Evolutionary conservation across 2,797 vertebrate genomes (phyloP), one percentile per base, ranked within the genome.

Genomic region (Bucorvus abyssinicus): DNA sequence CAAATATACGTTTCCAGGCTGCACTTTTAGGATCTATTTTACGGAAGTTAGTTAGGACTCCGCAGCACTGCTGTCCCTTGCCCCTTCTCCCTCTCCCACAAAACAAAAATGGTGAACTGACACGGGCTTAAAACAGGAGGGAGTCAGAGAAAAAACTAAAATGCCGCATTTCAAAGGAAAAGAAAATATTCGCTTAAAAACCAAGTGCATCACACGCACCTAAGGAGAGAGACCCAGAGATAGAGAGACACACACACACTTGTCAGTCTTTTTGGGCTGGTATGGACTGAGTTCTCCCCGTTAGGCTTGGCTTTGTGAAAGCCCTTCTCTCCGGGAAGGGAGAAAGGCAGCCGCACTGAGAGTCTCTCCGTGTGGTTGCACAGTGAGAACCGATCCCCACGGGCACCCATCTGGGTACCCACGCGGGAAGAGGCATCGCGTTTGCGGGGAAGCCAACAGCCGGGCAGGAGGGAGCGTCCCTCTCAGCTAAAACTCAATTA

Each of bases 401-500:
- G 7, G 34, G 30, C 23, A 29, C 45, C 44, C 69, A 3, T 27
- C 55, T 34, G 69, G 29, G 69, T 13, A 59, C 85, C 92, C 92
- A 64, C 52, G 40, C 53, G 23, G 16, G 64, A 21, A 65, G 36
- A 94, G 84, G 85, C 55, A 60, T 68, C 76, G 65, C 56, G 50
- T 42, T 93, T 29, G 42, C 50, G 80, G 95, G n/a, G 91, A 94
- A 93, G 20, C 56, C 91, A 59, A 85, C 59, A 94, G 93, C 77
- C 94, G 84, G 95, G 84, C 80, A 67, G 82, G 79, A 50, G 79
- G 29, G 89, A 94, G 50, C 52, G 4, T 45, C 86, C 95, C 93
- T 90, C 90, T 84, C 68, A 30, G 75, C 95, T 97, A 96, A 94
- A 96, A 96, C 96, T 97, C 97, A 97, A 97, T 98, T 97, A 98